phyloP scores from a whole-genome alignment of 2,888 invertebrate genomes.

The Chromoteleia sp. region DNA sequence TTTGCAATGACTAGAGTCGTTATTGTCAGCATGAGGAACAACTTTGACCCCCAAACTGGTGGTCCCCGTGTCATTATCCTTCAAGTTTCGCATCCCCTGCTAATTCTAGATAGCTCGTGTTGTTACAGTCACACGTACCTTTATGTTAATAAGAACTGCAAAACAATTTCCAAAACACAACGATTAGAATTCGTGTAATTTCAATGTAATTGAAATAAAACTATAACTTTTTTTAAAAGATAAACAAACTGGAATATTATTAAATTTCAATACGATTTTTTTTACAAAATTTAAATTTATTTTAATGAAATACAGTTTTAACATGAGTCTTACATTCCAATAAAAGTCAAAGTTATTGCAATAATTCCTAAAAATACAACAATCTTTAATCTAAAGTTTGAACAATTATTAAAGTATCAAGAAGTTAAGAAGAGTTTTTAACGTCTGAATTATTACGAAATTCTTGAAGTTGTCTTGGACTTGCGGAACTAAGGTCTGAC shows the following conservation, averaged over 20 bases:
- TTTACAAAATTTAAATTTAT: too few relatives aligned
- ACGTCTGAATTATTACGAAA: constrained; percentile 29
- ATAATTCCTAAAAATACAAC: too few relatives aligned
- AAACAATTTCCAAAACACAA: constrained; percentile 17
- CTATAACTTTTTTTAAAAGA: too few relatives aligned
- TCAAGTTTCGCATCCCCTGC: constrained; percentile 81
- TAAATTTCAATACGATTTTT: too few relatives aligned
- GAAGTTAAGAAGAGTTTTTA: constrained; percentile 21
- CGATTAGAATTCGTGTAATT: neutral
- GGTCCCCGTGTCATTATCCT: constrained; percentile 80
- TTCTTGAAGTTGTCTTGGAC: constrained; percentile 38
- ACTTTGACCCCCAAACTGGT: constrained; percentile 81
- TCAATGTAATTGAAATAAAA: too few relatives aligned
- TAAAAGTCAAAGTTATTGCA: neutral
- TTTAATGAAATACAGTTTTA: too few relatives aligned
- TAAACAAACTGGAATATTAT: too few relatives aligned
- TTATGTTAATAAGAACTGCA: constrained; percentile 32
- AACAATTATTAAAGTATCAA: constrained; percentile 39
- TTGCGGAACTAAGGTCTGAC: constrained; percentile 25
- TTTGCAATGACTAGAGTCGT: constrained; percentile 81
- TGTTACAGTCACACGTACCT: constrained; percentile 46
- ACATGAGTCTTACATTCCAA: too few relatives aligned
- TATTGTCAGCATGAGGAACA: constrained; percentile 80
- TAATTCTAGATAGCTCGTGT: constrained; percentile 59
- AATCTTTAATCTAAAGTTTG: constrained; percentile 1